Evolutionary conservation across 2,888 invertebrate genomes (phyloP), one percentile per base, ranked within the genome.

Genomic region (Panopea generosa): DNA sequence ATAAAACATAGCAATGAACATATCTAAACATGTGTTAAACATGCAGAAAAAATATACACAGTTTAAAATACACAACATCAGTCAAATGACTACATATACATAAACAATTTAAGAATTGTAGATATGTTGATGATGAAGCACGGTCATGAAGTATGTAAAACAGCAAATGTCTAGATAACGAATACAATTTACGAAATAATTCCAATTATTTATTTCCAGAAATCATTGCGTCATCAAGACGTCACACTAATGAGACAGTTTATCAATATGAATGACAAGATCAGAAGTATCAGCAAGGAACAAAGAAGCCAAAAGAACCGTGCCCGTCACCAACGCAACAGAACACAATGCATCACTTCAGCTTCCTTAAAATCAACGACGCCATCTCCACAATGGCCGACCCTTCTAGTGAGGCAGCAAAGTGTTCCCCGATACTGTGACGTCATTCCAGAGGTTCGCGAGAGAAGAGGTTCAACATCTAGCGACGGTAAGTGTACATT

Each of bases 151-250:
- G n/a, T n/a, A n/a, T n/a, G n/a, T n/a, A n/a, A n/a, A n/a, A n/a
- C n/a, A n/a, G n/a, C n/a, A n/a, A n/a, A n/a, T n/a, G n/a, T n/a
- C n/a, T n/a, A n/a, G n/a, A n/a, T n/a, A n/a, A n/a, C n/a, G n/a
- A n/a, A n/a, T n/a, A n/a, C n/a, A n/a, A n/a, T n/a, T n/a, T n/a
- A n/a, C n/a, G n/a, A n/a, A n/a, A n/a, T n/a, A n/a, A n/a, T n/a
- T n/a, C n/a, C n/a, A n/a, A n/a, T n/a, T n/a, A 45, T 45, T 45
- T 45, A 45, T 45, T 45, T 20, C 20, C 69, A 82, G 82, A 77
- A 76, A 66, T 77, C 79, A 24, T 70, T 82, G 18, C 73, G 82
- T 24, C 79, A 77, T 33, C 82, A 82, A 52, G 82, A 82, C 59
- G 72, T 82, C 6, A 76, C 79, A 16, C 61, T 82, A 47, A 73